Percentiles rank a stretch among this genome's conserved stretches.
Evolutionary conservation across 53 echinoderm and acorn worm species (phyloP).

Genomic region (Apostichopus leukothele): DNA sequence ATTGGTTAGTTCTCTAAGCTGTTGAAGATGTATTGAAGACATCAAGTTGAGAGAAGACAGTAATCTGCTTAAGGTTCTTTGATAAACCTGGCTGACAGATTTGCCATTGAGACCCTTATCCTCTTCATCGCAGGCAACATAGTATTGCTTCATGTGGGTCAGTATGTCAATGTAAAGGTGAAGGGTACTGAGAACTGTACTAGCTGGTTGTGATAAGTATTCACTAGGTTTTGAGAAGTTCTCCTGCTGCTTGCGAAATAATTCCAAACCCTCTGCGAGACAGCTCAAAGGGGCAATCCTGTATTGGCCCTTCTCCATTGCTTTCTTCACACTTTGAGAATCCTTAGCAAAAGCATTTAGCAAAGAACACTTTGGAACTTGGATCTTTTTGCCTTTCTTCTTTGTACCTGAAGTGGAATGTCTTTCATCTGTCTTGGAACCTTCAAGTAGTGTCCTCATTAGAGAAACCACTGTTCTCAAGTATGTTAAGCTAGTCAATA

Average conservation of each 20-base stretch:
- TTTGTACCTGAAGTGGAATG: neutral
- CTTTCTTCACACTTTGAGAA: slow-evolving; percentile 38
- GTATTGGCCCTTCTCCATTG: slow-evolving; percentile 51
- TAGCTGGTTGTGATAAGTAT: neutral
- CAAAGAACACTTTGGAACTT: slow-evolving; percentile 27
- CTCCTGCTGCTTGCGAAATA: slow-evolving; percentile 69
- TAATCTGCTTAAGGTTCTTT: slow-evolving; percentile 50
- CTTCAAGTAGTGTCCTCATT: slow-evolving; percentile 1
- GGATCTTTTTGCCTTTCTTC: slow-evolving; percentile 38
- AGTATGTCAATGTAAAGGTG: slow-evolving; percentile 14
- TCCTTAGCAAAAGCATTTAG: slow-evolving; percentile 22
- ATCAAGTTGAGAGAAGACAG: slow-evolving; percentile 66
- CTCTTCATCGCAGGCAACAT: neutral
- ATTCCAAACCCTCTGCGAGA: slow-evolving; percentile 66
- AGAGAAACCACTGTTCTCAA: slow-evolving; percentile 16
- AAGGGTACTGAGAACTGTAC: neutral
- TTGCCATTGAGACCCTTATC: slow-evolving; percentile 28
- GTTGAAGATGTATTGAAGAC: slow-evolving; percentile 61
- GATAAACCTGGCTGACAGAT: slow-evolving; percentile 12
- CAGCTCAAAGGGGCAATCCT: slow-evolving; percentile 32
- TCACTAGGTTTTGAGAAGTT: neutral
- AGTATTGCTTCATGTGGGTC: slow-evolving; percentile 11
- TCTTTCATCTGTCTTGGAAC: slow-evolving; percentile 22
- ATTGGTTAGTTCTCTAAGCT: slow-evolving; percentile 46
- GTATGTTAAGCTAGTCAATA: neutral